Evolutionary conservation across 2,113 vertebrate genomes (phyloP).

Genomic region (Rhinolophus ferrumequinum): DNA sequence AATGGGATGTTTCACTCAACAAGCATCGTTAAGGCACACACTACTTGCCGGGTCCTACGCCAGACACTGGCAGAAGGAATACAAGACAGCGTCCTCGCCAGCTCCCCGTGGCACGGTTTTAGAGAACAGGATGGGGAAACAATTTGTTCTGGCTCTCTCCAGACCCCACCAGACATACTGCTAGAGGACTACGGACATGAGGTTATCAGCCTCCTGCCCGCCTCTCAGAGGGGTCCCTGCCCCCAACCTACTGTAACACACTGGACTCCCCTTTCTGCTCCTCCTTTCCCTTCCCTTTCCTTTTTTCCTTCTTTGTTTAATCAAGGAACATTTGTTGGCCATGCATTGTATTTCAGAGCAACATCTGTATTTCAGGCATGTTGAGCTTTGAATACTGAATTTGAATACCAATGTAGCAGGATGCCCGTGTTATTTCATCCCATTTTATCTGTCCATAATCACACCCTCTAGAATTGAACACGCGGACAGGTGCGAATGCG

Average conservation of each 20-base stretch:
- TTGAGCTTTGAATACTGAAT: background rate
- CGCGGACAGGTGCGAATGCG: conserved; percentile 31
- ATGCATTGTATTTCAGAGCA: conserved; percentile 23
- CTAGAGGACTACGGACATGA: fast-evolving
- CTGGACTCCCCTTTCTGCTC: no score
- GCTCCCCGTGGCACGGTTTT: background rate
- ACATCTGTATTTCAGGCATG: conserved; percentile 47
- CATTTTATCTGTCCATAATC: conserved; percentile 16
- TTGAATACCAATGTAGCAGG: background rate
- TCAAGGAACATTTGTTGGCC: conserved; percentile 37
- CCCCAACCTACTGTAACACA: background rate
- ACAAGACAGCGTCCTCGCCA: background rate
- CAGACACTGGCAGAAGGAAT: background rate
- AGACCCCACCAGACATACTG: fast-evolving
- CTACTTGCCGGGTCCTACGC: background rate
- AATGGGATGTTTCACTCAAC: background rate
- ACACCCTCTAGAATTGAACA: background rate
- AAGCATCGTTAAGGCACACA: background rate
- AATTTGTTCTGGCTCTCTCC: background rate
- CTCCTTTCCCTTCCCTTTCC: background rate
- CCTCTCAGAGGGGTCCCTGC: background rate
- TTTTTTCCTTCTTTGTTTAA: background rate
- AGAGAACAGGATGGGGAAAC: background rate
- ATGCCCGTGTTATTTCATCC: background rate
- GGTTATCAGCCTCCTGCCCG: background rate